A percentile compares a stretch with the other conserved stretches of the same genome.
Conservation (phyloP, 2,113 vertebrate genomes). For the Equus quagga region DNA sequence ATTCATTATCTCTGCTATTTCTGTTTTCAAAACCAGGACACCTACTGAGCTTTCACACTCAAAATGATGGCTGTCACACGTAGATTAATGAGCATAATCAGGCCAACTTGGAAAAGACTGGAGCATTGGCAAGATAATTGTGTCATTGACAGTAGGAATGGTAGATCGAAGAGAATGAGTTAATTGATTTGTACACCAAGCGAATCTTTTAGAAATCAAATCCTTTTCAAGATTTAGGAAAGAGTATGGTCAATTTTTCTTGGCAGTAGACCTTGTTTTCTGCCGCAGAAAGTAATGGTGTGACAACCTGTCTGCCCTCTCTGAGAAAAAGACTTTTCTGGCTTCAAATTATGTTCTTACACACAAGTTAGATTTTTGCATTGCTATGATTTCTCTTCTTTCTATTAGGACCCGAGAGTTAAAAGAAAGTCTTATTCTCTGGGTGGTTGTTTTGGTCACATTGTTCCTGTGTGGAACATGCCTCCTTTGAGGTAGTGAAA, state of each 20-base stretch:
- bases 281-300: background rate
- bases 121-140: background rate
- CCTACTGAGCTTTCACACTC: conserved; percentile 51
- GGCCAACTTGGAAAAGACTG: conserved; percentile 29
- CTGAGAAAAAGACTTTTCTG: background rate
- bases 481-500: conserved; percentile 25
- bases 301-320: background rate
- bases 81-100: conserved; percentile 60
- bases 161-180: background rate
- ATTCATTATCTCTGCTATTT: conserved; percentile 67
- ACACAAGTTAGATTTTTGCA: background rate
- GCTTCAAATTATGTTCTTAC: background rate
- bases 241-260: background rate
- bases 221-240: conserved; percentile 21
- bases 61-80: conserved; percentile 59
- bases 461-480: background rate
- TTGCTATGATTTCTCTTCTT: background rate
- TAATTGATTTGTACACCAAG: conserved; percentile 38
- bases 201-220: conserved; percentile 39
- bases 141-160: background rate
- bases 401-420: background rate
- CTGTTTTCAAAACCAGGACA: conserved; percentile 61
- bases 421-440: conserved; percentile 8
- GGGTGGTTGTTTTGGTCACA: background rate
- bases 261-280: background rate